Evolutionary conservation across 2,113 vertebrate species (phyloP).

Genomic region (Bostrychus sinensis): DNA sequence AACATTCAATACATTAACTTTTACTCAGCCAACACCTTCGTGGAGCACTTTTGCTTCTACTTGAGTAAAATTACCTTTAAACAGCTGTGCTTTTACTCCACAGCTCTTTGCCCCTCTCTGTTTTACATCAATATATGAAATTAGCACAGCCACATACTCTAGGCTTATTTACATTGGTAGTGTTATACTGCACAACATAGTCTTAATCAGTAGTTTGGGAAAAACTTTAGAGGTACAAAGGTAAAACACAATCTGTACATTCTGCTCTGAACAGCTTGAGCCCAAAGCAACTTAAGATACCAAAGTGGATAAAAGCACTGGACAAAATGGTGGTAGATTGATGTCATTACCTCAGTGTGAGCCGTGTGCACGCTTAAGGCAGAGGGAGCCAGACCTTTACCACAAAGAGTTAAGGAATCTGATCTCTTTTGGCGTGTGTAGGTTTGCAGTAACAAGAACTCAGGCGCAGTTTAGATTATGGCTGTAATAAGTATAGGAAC

Average conservation of each 20-base stretch:
- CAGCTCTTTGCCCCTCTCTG: too few relatives aligned
- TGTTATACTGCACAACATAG: too few relatives aligned
- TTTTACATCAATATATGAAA: neutral
- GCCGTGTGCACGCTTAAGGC: neutral
- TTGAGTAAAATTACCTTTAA: too few relatives aligned
- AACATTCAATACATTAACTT: too few relatives aligned
- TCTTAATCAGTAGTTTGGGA: neutral
- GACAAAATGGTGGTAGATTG: slow-evolving; percentile 4
- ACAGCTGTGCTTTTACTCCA: too few relatives aligned
- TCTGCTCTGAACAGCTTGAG: neutral
- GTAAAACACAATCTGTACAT: slow-evolving; percentile 1
- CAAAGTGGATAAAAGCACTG: slow-evolving; percentile 6
- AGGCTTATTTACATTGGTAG: neutral
- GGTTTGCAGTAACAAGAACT: slow-evolving; percentile 42
- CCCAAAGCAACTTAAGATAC: slow-evolving; percentile 10
- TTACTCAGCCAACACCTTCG: too few relatives aligned
- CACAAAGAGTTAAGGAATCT: slow-evolving; percentile 20
- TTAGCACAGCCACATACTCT: neutral
- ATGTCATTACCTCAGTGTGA: slow-evolving; percentile 12
- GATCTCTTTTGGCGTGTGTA: slow-evolving; percentile 44
- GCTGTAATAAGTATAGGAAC: slow-evolving; percentile 61
- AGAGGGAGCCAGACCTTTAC: neutral
- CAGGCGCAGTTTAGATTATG: slow-evolving; percentile 58
- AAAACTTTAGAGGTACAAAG: neutral
- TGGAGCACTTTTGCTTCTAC: too few relatives aligned